These are phyloP conservation scores for Thalassaphorura encarpata DNA, from an alignment of 1,140 invertebrate species.

Conservation along the genomic window DNA sequence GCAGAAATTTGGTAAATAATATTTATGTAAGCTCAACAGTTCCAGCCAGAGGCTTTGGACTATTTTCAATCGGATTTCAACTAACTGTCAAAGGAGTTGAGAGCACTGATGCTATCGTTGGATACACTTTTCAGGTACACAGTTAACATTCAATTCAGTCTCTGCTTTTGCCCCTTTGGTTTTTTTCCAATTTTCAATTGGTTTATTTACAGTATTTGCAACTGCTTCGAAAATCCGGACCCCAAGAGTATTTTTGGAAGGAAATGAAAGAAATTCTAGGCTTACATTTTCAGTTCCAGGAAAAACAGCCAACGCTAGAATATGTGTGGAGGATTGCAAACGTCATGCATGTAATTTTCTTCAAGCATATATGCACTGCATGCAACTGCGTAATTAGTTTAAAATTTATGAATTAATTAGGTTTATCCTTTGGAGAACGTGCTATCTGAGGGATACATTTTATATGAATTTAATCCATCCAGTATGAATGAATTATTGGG, in stretches of 20 bases:
- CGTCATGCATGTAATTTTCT: constrained; percentile 40
- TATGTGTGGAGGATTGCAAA: constrained; percentile 58
- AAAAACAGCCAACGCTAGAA: constrained; percentile 65
- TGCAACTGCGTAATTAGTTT: too few species aligned
- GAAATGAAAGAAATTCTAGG: constrained; percentile 67
- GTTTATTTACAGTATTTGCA: constrained; percentile 62
- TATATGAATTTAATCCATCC: constrained; percentile 75
- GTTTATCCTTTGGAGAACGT: constrained; percentile 77
- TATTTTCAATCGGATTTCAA: constrained; percentile 78
- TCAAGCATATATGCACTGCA: background rate
- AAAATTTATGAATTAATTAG: constrained; percentile 38
- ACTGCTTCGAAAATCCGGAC: constrained; percentile 62
- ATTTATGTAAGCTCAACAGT: constrained; percentile 62
- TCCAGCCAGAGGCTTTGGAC: constrained; percentile 71
- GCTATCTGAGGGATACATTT: constrained; percentile 61
- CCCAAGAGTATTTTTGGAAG: constrained; percentile 79
- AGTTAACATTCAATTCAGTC: background rate
- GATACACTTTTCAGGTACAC: constrained; percentile 62
- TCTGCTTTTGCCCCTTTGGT: too few species aligned
- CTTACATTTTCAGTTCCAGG: constrained; percentile 83
- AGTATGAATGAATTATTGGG: constrained; percentile 61
- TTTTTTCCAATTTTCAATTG: constrained; percentile 7
- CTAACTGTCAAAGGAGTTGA: constrained; percentile 79
- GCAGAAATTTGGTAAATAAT: constrained; percentile 79
- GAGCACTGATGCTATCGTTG: constrained; percentile 75